A percentile compares a stretch with the other conserved stretches of the same genome.
Conservation (phyloP, 2,797 vertebrate species). For the Hoplostethus atlanticus region DNA sequence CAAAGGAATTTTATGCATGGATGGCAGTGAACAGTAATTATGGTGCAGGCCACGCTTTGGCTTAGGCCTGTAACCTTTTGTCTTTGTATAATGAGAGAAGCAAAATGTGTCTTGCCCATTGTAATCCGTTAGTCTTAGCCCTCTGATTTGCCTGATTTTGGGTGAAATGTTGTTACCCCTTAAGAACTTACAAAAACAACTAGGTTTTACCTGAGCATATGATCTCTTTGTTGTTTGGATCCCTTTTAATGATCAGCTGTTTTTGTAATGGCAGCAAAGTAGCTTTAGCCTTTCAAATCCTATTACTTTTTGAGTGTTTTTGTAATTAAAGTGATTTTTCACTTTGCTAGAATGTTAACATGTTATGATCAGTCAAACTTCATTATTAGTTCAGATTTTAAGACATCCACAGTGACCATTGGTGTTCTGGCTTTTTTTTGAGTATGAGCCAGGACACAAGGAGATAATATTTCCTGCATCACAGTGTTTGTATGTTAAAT, state of each 20-base stretch:
- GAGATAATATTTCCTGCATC: background rate
- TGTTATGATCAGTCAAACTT: background rate
- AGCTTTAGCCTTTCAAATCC: background rate
- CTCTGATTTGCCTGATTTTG: constrained; percentile 30
- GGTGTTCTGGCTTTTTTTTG: no score
- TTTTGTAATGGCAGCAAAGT: background rate
- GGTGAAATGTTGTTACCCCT: constrained; percentile 21
- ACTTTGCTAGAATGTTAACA: background rate
- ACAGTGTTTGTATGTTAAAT: background rate
- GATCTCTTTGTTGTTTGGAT: background rate
- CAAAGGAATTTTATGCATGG: constrained; percentile 83
- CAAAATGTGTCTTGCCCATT: constrained; percentile 54
- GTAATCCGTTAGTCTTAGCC: constrained; percentile 68
- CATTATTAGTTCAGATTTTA: background rate
- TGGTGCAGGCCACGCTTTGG: constrained; percentile 66
- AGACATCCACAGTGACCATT: no score
- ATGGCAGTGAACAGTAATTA: constrained; percentile 82
- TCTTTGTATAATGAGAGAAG: constrained; percentile 69
- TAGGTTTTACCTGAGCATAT: background rate
- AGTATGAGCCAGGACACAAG: background rate
- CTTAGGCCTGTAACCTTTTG: constrained; percentile 69
- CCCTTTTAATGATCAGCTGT: background rate
- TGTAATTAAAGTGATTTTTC: background rate
- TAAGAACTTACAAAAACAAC: background rate
- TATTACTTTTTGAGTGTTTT: background rate